Evolutionary conservation across 1,140 invertebrate species (phyloP).

Genomic region (Caerostris darwini): DNA sequence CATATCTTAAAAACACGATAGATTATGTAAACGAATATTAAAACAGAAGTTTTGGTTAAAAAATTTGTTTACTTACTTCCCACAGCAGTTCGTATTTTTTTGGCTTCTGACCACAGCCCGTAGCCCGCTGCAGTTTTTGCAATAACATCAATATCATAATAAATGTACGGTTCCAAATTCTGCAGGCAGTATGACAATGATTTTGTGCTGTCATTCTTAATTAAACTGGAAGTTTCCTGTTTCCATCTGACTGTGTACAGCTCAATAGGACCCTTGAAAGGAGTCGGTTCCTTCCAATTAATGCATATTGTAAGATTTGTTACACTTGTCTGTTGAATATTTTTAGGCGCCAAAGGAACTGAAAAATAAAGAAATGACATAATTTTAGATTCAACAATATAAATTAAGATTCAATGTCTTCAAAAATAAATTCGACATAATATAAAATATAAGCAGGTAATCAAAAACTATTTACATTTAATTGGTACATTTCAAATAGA

Average conservation of each 20-base stretch:
- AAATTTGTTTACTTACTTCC: conserved; percentile 32
- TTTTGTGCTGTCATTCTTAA: neutral
- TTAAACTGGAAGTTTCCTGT: neutral
- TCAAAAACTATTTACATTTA: too few relatives aligned
- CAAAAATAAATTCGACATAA: too few relatives aligned
- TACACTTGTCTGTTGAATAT: neutral
- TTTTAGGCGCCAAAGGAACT: conserved; percentile 32
- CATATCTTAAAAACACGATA: too few relatives aligned
- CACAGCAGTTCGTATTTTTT: neutral
- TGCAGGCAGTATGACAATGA: neutral
- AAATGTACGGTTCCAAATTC: neutral
- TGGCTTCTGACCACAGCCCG: neutral
- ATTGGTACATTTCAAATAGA: too few relatives aligned
- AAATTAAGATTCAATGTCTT: too few relatives aligned
- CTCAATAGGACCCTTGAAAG: conserved; percentile 33
- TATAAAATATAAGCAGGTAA: too few relatives aligned
- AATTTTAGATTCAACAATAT: too few relatives aligned
- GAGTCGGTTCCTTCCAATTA: conserved; percentile 24
- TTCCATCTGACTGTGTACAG: conserved; percentile 1
- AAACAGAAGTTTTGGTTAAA: too few relatives aligned
- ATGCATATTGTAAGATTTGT: conserved; percentile 16
- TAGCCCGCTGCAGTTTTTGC: conserved; percentile 28
- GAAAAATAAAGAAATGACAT: neutral
- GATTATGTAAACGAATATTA: too few relatives aligned
- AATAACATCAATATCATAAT: neutral